Conservation (phyloP, 1,140 invertebrate genomes). For the Nomia melanderi region DNA sequence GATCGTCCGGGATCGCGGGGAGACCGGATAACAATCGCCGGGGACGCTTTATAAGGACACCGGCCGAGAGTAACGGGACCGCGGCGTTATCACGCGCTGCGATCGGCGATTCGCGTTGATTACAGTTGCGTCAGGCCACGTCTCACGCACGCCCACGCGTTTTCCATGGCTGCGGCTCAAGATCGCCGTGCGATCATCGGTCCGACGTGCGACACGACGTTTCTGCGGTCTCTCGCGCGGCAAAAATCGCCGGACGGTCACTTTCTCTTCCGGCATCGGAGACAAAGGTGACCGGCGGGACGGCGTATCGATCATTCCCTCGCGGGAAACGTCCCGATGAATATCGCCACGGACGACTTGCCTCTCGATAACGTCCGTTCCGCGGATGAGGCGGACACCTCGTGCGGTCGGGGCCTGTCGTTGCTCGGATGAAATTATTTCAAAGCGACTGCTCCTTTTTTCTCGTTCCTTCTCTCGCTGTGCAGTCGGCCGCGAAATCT, state of each 20-base stretch:
- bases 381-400: not conserved
- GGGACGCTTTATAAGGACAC: not conserved
- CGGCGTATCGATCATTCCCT: slow-evolving; percentile 43
- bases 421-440: too few relatives aligned
- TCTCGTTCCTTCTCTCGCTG: too few relatives aligned
- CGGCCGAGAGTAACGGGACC: slow-evolving; percentile 18
- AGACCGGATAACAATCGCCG: not conserved
- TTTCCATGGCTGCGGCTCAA: slow-evolving; percentile 9
- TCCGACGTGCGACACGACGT: slow-evolving; percentile 49
- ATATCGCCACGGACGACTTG: slow-evolving; percentile 20
- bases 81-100: slow-evolving; percentile 16
- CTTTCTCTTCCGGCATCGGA: slow-evolving; percentile 67
- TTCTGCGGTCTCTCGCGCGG: slow-evolving; percentile 15
- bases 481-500: too few relatives aligned
- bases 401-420: not conserved
- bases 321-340: slow-evolving; percentile 10
- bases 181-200: slow-evolving; percentile 34
- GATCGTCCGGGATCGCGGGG: too few relatives aligned
- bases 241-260: slow-evolving; percentile 28
- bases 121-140: slow-evolving; percentile 20
- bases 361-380: slow-evolving; percentile 29
- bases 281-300: slow-evolving; percentile 51
- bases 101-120: slow-evolving; percentile 25
- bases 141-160: slow-evolving; percentile 25
- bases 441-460: too few relatives aligned